phyloP scores from a whole-genome alignment of 2,113 vertebrate species.

The Prunella himalayana region DNA sequence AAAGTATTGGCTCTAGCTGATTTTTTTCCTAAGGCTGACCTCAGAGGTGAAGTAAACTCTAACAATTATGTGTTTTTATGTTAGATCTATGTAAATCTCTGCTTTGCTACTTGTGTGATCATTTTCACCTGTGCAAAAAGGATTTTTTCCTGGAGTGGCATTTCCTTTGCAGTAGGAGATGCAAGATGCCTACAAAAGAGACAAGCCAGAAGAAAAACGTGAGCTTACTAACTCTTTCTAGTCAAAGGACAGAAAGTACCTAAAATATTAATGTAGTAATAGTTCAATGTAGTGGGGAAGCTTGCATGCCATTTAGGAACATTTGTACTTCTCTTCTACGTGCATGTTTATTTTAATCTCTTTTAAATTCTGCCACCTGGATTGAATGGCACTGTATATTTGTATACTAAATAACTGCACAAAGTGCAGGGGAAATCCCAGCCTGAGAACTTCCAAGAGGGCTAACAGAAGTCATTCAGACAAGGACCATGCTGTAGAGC shows the following conservation, averaged over 20 bases:
- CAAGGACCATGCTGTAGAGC: neutral
- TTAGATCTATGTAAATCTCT: neutral
- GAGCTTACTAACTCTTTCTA: neutral
- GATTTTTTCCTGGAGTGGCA: neutral
- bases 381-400: neutral
- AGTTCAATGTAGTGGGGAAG: neutral
- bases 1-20: neutral
- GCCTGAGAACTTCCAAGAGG: neutral
- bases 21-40: neutral
- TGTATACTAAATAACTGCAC: neutral
- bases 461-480: neutral
- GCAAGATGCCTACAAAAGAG: neutral
- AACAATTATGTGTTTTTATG: constrained; percentile 7
- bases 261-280: neutral
- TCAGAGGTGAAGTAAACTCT: constrained; percentile 19
- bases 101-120: neutral
- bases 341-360: neutral
- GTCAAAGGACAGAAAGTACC: neutral
- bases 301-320: neutral
- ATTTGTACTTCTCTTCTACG: neutral
- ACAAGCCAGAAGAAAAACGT: neutral
- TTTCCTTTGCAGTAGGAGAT: neutral
- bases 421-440: neutral
- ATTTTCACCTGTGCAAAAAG: constrained; percentile 7
- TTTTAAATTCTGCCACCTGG: neutral